Percentiles rank a stretch among this genome's conserved stretches.
Conservation (phyloP, 2,113 vertebrate genomes). For the Papio anubis region DNA sequence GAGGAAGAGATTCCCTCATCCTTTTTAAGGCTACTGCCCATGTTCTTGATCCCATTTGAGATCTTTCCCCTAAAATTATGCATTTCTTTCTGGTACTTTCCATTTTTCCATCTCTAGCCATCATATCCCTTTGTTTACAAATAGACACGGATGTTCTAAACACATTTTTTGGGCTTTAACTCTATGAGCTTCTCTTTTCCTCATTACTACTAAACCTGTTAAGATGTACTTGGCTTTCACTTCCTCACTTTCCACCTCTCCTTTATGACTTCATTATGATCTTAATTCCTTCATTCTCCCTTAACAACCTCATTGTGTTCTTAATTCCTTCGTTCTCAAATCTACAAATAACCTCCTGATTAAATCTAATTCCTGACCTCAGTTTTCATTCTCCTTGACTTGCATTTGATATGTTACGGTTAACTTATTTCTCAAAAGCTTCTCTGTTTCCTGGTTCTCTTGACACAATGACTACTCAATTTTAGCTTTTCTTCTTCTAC, state of each 20-base stretch:
- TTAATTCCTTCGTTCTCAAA: background rate
- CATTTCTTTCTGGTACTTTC: background rate
- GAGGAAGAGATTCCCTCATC: background rate
- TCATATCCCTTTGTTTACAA: background rate
- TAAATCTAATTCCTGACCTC: background rate
- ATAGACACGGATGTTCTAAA: background rate
- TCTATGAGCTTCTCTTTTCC: background rate
- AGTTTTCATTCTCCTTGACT: background rate
- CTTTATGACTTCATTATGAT: background rate
- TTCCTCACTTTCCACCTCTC: background rate
- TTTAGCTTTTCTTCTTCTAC: slow-evolving; percentile 1
- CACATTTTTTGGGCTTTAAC: background rate
- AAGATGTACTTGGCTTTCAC: background rate
- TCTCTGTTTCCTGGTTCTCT: background rate
- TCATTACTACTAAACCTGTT: background rate
- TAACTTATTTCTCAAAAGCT: background rate
- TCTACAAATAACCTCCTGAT: background rate
- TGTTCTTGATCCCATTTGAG: background rate
- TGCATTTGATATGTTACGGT: background rate
- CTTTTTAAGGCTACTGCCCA: background rate
- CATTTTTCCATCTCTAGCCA: background rate
- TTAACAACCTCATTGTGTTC: background rate
- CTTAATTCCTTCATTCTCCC: background rate
- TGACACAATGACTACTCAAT: background rate
- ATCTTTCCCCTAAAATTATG: background rate